Percentiles rank a stretch among this genome's conserved stretches.
Evolutionary conservation across 1,140 invertebrate species (phyloP).

Genomic region (Psix sp.): DNA sequence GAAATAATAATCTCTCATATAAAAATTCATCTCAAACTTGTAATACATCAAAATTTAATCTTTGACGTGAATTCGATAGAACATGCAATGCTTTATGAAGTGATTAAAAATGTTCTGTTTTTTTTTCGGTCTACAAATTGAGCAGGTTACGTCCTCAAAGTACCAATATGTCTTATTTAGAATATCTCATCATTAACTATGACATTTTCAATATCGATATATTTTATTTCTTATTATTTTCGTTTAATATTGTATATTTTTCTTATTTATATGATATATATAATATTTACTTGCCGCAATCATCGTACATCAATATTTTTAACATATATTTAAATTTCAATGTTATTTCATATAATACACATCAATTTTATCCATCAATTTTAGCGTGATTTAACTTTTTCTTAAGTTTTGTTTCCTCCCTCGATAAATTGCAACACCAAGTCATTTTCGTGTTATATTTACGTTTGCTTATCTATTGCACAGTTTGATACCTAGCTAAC

Average conservation of each 20-base stretch:
- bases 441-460: slow-evolving; percentile 30
- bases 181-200: slow-evolving; percentile 67
- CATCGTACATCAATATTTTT: slow-evolving; percentile 58
- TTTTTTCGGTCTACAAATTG: slow-evolving; percentile 56
- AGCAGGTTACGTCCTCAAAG: slow-evolving; percentile 68
- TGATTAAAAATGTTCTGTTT: slow-evolving; percentile 31
- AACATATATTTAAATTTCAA: slow-evolving; percentile 63
- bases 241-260: slow-evolving; percentile 49
- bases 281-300: slow-evolving; percentile 53
- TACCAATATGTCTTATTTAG: slow-evolving; percentile 65
- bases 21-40: too few species aligned
- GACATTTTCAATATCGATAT: slow-evolving; percentile 48
- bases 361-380: slow-evolving; percentile 67
- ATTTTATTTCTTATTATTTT: slow-evolving; percentile 32
- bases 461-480: slow-evolving; percentile 38
- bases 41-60: slow-evolving; percentile 12
- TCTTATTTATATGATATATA: slow-evolving; percentile 61
- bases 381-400: slow-evolving; percentile 29
- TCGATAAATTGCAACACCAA: slow-evolving; percentile 38
- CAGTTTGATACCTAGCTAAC: slow-evolving; percentile 29
- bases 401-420: slow-evolving; percentile 15
- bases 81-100: slow-evolving; percentile 12
- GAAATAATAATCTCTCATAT: too few species aligned
- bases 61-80: slow-evolving; percentile 3
- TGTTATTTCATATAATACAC: slow-evolving; percentile 68